These are phyloP conservation scores for Pseudococcus jackbeardsleyi DNA, from an alignment of 2,888 invertebrate genomes.

Conservation along the genomic window DNA sequence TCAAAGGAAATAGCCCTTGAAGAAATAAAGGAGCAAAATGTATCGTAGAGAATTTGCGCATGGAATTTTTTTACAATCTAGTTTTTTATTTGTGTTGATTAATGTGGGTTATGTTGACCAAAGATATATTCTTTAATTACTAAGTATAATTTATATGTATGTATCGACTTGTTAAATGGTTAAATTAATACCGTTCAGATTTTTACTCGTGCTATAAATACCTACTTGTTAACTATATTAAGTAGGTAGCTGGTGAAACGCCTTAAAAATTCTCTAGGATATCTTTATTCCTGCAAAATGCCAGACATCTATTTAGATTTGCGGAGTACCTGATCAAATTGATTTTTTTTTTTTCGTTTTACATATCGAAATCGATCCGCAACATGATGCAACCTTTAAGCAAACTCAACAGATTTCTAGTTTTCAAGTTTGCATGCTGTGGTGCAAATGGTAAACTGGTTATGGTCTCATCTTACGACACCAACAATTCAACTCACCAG, in stretches of 20 bases:
- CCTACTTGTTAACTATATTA: too few relatives aligned
- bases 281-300: too few relatives aligned
- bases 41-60: neutral
- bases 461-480: neutral
- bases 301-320: neutral
- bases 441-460: constrained; percentile 8
- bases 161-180: neutral
- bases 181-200: too few relatives aligned
- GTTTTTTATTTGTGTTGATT: neutral
- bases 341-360: neutral
- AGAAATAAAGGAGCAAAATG: neutral
- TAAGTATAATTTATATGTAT: neutral
- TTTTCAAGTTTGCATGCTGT: neutral
- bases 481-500: neutral
- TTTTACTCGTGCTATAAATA: too few relatives aligned
- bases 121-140: neutral
- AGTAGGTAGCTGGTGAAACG: too few relatives aligned
- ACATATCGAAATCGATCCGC: neutral
- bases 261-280: too few relatives aligned
- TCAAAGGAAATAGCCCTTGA: neutral
- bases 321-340: neutral
- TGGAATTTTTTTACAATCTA: neutral
- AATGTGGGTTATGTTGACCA: neutral
- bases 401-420: neutral
- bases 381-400: neutral